Base-by-base conservation (phyloP, 2,797 vertebrate species). In the Eulemur rubriventer region DNA sequence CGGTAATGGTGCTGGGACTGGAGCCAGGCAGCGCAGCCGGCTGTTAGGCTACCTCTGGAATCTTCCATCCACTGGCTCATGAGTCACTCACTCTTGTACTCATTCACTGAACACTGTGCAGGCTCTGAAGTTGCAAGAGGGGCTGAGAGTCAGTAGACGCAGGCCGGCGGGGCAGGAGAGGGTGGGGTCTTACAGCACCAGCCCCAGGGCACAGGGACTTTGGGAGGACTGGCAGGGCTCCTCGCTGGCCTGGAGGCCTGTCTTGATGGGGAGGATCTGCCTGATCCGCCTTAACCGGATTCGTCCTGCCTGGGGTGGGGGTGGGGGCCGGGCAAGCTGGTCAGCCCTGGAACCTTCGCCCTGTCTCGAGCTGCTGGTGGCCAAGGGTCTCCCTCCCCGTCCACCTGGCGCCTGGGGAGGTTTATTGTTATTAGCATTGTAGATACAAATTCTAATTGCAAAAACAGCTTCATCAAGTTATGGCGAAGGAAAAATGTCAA, bases 401-500 rank as follows among this genome's bases (percentile, higher is more conserved):
- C 38, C 10, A 5, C 30, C 24, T 59, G 57, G 57, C 57, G 57
- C 57, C 61, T 20, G 6, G 48, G 24, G 5, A 33, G 0, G n/a
- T 22, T 20, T 12, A 46, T 41, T 33, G 86, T 22, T 35, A 12
- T 30, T 9, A 2, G n/a, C n/a, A 7, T 13, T 1, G 33, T 10
- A 41, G 67, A 43, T 10, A 6, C 3, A 48, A 12, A 38, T 48
- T 82, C 38, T 4, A 22, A 41, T 22, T 16, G n/a, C 84, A 30
- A n/a, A 48, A n/a, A 38, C 57, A 0, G 26, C 35, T 43, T n/a
- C 50, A 8, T 28, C 30, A 18, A 22, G 55, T 41, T 18, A 41
- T 1, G 14, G 22, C 0, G 6, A 13, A 38, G 43, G 55, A 41
- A 55, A 20, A 8, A 5, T 1, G 35, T 8, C 7, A 63, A 2